Evolutionary conservation across 2,888 invertebrate species (phyloP).

Genomic region (Nomada goodeniana): DNA sequence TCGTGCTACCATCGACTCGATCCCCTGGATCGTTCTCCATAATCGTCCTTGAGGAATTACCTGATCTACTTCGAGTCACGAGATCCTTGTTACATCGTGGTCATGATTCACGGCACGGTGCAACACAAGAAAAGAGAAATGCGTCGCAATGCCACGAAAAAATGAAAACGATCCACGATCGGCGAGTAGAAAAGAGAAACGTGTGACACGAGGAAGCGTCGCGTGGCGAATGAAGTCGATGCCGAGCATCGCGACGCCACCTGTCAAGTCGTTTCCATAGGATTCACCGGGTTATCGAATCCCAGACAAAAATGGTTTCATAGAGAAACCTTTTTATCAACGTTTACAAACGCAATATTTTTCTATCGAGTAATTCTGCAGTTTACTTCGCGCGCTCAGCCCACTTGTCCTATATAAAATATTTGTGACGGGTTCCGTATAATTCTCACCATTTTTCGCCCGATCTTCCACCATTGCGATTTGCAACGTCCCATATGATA

Average conservation of each 20-base stretch:
- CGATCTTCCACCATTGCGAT: too few species aligned
- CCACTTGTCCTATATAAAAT: too few species aligned
- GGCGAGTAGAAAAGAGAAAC: constrained; percentile 5
- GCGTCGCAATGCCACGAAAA: constrained; percentile 8
- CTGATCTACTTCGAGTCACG: constrained; percentile 40
- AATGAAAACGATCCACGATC: constrained; percentile 8
- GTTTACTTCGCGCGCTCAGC: too few species aligned
- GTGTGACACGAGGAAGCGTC: constrained; percentile 71
- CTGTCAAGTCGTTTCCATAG: constrained; percentile 64
- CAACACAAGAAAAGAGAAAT: not conserved
- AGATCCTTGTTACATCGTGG: constrained; percentile 19
- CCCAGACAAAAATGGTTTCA: not conserved
- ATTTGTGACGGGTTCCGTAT: too few species aligned
- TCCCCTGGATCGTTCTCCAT: not conserved
- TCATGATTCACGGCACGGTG: constrained; percentile 2
- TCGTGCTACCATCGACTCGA: not conserved
- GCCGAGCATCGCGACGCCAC: constrained; percentile 71
- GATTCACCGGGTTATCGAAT: constrained; percentile 22
- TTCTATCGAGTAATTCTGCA: not conserved
- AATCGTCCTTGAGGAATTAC: constrained; percentile 36
- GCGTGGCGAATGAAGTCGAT: constrained; percentile 75
- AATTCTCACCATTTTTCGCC: too few species aligned
- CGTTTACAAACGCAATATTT: not conserved
- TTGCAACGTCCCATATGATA: too few species aligned
- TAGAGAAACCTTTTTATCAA: not conserved